Base-by-base conservation (phyloP, 1,140 invertebrate genomes). In the Drosophila tani region DNA sequence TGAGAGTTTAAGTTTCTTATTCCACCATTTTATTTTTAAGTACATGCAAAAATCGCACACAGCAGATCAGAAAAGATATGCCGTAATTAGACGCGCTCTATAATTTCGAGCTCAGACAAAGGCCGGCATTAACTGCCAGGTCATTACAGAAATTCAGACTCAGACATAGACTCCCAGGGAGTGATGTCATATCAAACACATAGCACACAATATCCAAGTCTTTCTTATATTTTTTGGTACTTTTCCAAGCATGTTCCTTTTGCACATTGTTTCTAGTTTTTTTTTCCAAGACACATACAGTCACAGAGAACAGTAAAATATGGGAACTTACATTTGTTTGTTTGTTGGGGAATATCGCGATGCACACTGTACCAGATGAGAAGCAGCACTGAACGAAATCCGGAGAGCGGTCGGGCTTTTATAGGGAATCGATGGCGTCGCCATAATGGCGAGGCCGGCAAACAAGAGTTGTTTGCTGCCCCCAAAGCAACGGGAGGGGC, bases 341-440 rank as follows among this genome's bases (percentile, higher is more conserved):
- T 47, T 84, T 79, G 66, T 53, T 60, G 69, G 24, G 19, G 15
- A 55, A 67, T 40, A 27, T 60, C 62, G 58, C 81, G 77, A 69
- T 46, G 63, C 70, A 76, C 81, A 87, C 84, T 88, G 85, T 81
- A 90, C 81, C 62, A 78, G 81, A 75, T 56, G 77, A 66, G 51
- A 85, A 90, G 51, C 62, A 68, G 59, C 46, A 85, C 60, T 88
- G 81, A 69, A 70, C 56, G 11, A 38, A 9, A 15, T 45, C 29
- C 62, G 41, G 50, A 67, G 70, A 81, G 74, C 12, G n/a, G 49
- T 9, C 12, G 19, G 21, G 41, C 74, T 90, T 90, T 85, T 88
- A 88, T 88, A 88, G 78, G 27, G 43, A 41, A 12, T 15, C 12
- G 64, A 40, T 43, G 51, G 64, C 57, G 47, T 32, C 35, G 47